Evolutionary conservation across 2,888 invertebrate species (phyloP).

Genomic region (Drosophila paucipuncta): DNA sequence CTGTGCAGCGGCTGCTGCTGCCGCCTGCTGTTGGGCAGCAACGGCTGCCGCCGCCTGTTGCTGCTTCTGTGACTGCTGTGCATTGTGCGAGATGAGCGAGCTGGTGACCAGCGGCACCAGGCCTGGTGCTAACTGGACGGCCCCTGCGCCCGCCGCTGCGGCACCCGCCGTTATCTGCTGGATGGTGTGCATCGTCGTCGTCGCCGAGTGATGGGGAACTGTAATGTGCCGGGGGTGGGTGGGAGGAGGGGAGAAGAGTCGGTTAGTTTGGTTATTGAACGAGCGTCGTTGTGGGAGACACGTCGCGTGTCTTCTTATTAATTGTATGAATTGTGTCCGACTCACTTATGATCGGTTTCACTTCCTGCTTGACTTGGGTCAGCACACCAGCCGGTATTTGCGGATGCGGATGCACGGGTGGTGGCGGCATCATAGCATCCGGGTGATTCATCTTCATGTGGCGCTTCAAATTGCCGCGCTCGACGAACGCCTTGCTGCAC

Average conservation of each 20-base stretch:
- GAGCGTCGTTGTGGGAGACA: constrained; percentile 13
- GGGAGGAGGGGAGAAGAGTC: constrained; percentile 9
- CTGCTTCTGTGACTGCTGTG: constrained; percentile 80
- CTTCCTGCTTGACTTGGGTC: constrained; percentile 84
- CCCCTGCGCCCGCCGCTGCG: constrained; percentile 75
- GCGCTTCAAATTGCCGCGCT: constrained; percentile 91
- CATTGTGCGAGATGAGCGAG: constrained; percentile 84
- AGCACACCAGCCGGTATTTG: constrained; percentile 84
- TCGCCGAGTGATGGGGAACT: constrained; percentile 84
- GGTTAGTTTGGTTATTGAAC: constrained; percentile 29
- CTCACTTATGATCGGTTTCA: constrained; percentile 85
- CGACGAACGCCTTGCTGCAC: constrained; percentile 92
- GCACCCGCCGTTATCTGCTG: constrained; percentile 84
- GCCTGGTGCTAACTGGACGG: constrained; percentile 81
- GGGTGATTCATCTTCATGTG: constrained; percentile 90
- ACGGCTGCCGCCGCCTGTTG: constrained; percentile 74
- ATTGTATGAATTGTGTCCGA: constrained; percentile 54
- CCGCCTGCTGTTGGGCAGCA: constrained; percentile 70
- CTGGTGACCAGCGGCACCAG: constrained; percentile 84
- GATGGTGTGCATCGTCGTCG: constrained; percentile 85
- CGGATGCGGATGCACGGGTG: constrained; percentile 84
- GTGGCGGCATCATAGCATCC: constrained; percentile 86
- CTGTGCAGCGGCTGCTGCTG: constrained; percentile 75
- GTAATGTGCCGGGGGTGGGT: constrained; percentile 35
- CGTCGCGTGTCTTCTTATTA: constrained; percentile 12